Conservation (phyloP, 2,888 invertebrate species). For the Microctonus hyperodae region DNA sequence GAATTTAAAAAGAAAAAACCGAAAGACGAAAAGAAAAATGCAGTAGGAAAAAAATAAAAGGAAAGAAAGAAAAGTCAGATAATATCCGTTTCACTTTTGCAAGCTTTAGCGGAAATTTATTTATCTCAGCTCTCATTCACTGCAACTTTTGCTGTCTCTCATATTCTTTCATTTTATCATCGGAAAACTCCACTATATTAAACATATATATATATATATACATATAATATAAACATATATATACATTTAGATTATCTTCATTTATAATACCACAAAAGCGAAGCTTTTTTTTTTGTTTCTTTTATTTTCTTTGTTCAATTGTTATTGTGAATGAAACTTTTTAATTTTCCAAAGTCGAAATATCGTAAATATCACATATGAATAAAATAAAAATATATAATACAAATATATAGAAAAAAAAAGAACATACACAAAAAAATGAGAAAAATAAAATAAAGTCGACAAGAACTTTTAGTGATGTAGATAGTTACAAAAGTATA, state of each 20-base stretch:
- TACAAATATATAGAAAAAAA: background rate
- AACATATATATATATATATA: no score
- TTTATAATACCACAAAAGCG: background rate
- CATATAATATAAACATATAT: no score
- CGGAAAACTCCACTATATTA: no score
- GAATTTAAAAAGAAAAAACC: background rate
- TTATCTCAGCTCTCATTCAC: background rate
- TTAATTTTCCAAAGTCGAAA: background rate
- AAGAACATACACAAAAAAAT: background rate
- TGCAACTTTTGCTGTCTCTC: background rate
- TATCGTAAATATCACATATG: background rate
- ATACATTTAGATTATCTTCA: constrained; percentile 1
- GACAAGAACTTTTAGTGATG: background rate
- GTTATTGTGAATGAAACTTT: no score
- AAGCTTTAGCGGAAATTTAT: background rate
- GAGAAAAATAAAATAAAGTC: background rate
- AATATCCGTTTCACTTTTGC: background rate
- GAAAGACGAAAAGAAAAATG: background rate
- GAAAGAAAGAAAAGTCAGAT: background rate
- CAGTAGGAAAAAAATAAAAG: background rate
- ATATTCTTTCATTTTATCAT: background rate
- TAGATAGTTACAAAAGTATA: no score
- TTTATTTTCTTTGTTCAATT: background rate
- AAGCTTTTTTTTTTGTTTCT: background rate
- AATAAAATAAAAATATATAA: background rate